Evolutionary conservation across 2,888 invertebrate species (phyloP).

Genomic region (Uropetala carovei): DNA sequence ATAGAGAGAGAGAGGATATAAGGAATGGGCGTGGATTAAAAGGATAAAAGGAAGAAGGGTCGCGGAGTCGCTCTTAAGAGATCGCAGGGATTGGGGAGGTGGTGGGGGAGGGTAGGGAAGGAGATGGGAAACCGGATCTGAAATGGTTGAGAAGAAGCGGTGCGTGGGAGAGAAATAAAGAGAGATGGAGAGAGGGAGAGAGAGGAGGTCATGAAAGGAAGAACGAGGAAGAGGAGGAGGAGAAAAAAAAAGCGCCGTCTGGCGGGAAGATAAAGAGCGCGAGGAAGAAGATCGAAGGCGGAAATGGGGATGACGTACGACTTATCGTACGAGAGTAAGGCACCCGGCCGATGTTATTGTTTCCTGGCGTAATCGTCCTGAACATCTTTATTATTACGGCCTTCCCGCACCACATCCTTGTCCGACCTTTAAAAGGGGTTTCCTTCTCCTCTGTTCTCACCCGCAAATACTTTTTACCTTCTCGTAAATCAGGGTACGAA

Average conservation of each 20-base stretch:
- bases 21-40: conserved; percentile 25
- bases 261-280: neutral
- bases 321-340: neutral
- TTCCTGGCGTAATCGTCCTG: conserved; percentile 24
- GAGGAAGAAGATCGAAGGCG: neutral
- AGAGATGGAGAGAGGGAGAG: too few relatives aligned
- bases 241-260: neutral
- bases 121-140: too few relatives aligned
- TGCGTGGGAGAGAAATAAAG: too few relatives aligned
- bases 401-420: neutral
- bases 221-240: neutral
- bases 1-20: neutral
- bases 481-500: neutral
- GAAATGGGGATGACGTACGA: neutral
- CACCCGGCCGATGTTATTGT: conserved; percentile 8
- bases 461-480: neutral
- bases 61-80: neutral
- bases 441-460: neutral
- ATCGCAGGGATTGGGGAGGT: too few relatives aligned
- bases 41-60: neutral
- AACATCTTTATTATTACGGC: conserved; percentile 19
- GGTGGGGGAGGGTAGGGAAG: too few relatives aligned
- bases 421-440: neutral
- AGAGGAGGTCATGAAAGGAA: conserved; percentile 18
- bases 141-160: too few relatives aligned